Evolutionary conservation across 2,797 vertebrate genomes (phyloP).

Genomic region (Pangasius krempfi): DNA sequence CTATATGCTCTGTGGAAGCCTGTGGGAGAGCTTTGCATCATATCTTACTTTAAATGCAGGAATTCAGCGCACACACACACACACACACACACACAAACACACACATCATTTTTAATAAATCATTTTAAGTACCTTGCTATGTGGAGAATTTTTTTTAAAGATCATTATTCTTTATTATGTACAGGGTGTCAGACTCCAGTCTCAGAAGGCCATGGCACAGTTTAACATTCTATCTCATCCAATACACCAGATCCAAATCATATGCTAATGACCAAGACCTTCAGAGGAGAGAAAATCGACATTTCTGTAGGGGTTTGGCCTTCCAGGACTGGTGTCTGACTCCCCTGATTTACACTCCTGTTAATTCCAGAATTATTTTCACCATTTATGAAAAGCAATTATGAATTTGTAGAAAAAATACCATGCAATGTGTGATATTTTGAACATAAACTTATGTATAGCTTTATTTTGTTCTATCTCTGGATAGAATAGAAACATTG

Average conservation of each 20-base stretch:
- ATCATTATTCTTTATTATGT: constrained; percentile 16
- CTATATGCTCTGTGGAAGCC: neutral
- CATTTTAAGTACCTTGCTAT: neutral
- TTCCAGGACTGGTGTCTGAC: neutral
- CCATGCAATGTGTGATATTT: neutral
- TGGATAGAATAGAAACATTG: neutral
- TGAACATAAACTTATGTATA: neutral
- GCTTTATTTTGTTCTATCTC: too few relatives aligned
- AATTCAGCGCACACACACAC: neutral
- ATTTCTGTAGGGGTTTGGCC: neutral
- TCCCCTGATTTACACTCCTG: neutral
- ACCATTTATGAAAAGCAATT: neutral
- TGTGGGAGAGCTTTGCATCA: neutral
- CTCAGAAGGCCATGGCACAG: constrained; percentile 1
- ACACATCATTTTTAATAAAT: constrained; percentile 3
- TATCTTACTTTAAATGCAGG: neutral
- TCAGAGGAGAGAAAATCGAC: neutral
- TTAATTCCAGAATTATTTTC: neutral
- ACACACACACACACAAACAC: too few relatives aligned
- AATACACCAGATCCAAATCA: constrained; percentile 1
- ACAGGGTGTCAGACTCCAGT: neutral
- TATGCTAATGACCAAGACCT: constrained; percentile 26
- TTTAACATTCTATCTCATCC: constrained; percentile 11
- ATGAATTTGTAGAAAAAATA: too few relatives aligned
- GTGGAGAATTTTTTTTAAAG: neutral